phyloP scores from a whole-genome alignment of 2,888 invertebrate genomes.

The Tetragonisca angustula region DNA sequence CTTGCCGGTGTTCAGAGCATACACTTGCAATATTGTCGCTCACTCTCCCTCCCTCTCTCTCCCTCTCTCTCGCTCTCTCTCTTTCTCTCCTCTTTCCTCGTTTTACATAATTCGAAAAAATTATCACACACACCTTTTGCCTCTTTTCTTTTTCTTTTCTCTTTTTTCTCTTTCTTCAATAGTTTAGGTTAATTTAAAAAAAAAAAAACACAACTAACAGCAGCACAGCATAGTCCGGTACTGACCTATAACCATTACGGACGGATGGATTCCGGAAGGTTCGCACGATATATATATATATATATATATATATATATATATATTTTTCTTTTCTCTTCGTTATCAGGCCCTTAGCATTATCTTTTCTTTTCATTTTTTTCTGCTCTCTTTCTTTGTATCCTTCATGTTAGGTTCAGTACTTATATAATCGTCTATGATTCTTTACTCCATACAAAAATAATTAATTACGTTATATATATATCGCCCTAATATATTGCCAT shows the following conservation, averaged over 20 bases:
- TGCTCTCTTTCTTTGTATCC: conserved; percentile 42
- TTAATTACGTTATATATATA: conserved; percentile 59
- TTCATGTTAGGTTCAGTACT: conserved; percentile 80
- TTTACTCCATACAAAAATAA: conserved; percentile 62
- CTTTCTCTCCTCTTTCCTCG: conserved; percentile 46
- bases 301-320: conserved; percentile 48
- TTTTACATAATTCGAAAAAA: conserved; percentile 62
- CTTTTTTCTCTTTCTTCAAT: conserved; percentile 16
- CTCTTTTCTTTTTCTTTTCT: conserved; percentile 18
- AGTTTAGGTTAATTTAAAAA: conserved; percentile 70
- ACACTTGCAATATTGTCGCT: conserved; percentile 50
- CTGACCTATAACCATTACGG: conserved; percentile 84
- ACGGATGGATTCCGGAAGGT: conserved; percentile 80
- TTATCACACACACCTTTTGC: conserved; percentile 12
- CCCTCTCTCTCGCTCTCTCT: conserved; percentile 33
- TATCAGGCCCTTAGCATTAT: conserved; percentile 46
- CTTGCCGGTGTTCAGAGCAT: conserved; percentile 67
- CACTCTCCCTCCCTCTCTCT: conserved; percentile 32
- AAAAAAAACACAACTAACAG: conserved; percentile 77
- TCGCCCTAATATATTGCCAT: conserved; percentile 31
- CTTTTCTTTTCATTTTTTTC: not conserved
- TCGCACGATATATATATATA: conserved; percentile 61
- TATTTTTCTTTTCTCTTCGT: conserved; percentile 34
- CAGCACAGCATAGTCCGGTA: conserved; percentile 84
- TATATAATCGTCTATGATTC: conserved; percentile 76